Conservation (phyloP, 2,113 vertebrate species). For the Chascanopsetta lugubris region DNA sequence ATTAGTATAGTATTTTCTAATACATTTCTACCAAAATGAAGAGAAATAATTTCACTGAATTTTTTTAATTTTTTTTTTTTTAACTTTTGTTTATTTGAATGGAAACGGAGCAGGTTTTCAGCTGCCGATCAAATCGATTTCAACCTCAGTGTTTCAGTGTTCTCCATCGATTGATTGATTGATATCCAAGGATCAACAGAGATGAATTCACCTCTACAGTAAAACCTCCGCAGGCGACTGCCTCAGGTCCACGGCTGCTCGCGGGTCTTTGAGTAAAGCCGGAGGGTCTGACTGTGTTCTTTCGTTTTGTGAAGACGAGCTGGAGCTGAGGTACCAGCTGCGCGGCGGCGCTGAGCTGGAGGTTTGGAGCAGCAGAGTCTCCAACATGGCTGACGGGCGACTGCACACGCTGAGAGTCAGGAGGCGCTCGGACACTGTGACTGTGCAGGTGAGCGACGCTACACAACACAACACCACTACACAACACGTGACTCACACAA, state of each 20-base stretch:
- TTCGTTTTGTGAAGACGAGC: constrained; percentile 61
- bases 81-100: no score
- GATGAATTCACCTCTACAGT: background rate
- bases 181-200: no score
- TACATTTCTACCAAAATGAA: no score
- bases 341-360: constrained; percentile 68
- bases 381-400: constrained; percentile 71
- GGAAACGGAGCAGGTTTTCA: no score
- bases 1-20: no score
- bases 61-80: no score
- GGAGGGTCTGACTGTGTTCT: background rate
- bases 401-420: constrained; percentile 72
- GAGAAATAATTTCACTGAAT: no score
- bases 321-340: constrained; percentile 78
- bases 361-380: constrained; percentile 52
- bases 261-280: background rate
- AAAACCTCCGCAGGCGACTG: background rate
- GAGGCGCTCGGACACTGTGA: constrained; percentile 64
- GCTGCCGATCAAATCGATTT: no score
- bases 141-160: no score
- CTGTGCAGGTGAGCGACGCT: constrained; percentile 76
- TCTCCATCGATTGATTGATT: no score
- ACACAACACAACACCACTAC: no score
- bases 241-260: background rate
- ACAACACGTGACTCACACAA: background rate